Evolutionary conservation across 2,113 vertebrate genomes (phyloP), one percentile per base, ranked within the genome.

Genomic region (Protomyctophum bolini): DNA sequence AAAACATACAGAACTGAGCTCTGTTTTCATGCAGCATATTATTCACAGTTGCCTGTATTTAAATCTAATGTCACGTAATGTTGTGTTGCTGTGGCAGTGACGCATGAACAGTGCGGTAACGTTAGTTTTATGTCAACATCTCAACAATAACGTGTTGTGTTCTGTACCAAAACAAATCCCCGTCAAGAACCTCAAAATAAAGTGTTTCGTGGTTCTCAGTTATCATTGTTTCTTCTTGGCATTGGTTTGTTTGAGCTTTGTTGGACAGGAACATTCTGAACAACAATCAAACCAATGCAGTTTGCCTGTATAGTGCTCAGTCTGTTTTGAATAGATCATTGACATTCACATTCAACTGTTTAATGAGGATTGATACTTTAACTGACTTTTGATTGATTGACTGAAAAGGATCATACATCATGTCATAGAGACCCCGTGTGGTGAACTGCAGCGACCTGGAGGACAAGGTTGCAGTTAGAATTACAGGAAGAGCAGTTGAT

Each of bases 201-300:
- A 41, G 33, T 41, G 3, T 3, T 41, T 41, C 33, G 5, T 41
- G 33, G 5, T 41, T 41, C 33, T 41, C 3, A 41, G 33, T 41
- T 41, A 41, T 4, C 33, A 10, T 12, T 58, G 57, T 7, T 57
- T 12, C 10, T 54, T 58, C 10, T 54, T 58, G 15, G 28, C 9
- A 1, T 58, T 10, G 9, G 33, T 41, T 58, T 56, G n/a, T 7
- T 8, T 2, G 1, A 41, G 46, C 11, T 58, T 75, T 72, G 54
- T 68, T 68, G 8, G 6, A 2, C 1, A 68, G 50, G 7, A 77
- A 72, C 58, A 66, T 73, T 71, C 15, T 52, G 9, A 77, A 9
- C 6, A 57, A 84, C 0, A 76, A 68, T 65, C 41, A 61, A 47
- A 4, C 10, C 1, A 0, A 49, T 9, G n/a, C 10, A 63, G 54